phyloP scores from a whole-genome alignment of 2,888 invertebrate species.

The Acrobasis consociella region DNA sequence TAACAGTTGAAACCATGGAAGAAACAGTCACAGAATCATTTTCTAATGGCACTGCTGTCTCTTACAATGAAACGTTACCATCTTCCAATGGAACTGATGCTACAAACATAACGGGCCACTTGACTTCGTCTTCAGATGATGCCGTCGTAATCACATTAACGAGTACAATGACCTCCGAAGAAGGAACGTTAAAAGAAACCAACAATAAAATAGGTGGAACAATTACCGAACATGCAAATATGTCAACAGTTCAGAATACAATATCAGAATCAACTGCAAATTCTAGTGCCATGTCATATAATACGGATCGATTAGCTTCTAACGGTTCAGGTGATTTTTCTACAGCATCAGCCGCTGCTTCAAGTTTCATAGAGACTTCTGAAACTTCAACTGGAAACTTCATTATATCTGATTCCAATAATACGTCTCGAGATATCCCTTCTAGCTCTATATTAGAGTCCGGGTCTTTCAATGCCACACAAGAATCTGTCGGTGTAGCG shows the following conservation, averaged over 20 bases:
- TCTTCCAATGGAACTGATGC: neutral
- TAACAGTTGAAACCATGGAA: neutral
- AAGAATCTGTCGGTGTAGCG: neutral
- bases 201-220: neutral
- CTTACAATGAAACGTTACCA: neutral
- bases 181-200: neutral
- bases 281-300: neutral
- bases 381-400: neutral
- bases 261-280: neutral
- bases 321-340: neutral
- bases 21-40: neutral
- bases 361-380: neutral
- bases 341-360: neutral
- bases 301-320: neutral
- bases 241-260: neutral
- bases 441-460: neutral
- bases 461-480: neutral
- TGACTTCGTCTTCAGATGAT: neutral
- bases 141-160: neutral
- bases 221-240: slow-evolving; percentile 1
- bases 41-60: neutral
- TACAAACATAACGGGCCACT: neutral
- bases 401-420: neutral
- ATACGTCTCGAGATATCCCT: neutral
- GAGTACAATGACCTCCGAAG: neutral